Conservation (phyloP, 2,113 vertebrate genomes). For the Thalassoma bifasciatum region DNA sequence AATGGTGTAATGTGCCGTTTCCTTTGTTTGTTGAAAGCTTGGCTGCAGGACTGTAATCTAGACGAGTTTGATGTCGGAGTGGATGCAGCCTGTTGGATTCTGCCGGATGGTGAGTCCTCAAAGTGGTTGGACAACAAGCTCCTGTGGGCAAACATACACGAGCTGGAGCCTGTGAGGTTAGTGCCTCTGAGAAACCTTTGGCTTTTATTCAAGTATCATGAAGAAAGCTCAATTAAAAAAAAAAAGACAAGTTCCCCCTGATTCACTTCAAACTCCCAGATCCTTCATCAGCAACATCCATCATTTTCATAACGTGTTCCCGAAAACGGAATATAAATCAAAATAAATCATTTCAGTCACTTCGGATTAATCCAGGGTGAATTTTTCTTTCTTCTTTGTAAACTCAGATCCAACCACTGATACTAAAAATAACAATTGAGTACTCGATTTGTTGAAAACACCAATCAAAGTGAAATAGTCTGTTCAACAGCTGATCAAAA, state of each 20-base stretch:
- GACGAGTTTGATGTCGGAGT: constrained; percentile 61
- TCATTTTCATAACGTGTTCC: background rate
- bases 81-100: constrained; percentile 60
- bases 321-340: background rate
- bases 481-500: too few relatives aligned
- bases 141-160: constrained; percentile 38
- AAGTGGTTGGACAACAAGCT: constrained; percentile 39
- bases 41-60: constrained; percentile 69
- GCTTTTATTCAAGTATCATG: background rate
- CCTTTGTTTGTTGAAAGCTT: constrained; percentile 82
- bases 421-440: too few relatives aligned
- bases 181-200: background rate
- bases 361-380: too few relatives aligned
- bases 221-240: background rate
- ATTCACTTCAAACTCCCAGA: background rate
- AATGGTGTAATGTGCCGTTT: constrained; percentile 84
- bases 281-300: background rate
- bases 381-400: too few relatives aligned
- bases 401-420: too few relatives aligned
- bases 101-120: constrained; percentile 44
- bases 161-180: background rate
- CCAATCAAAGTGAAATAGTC: too few relatives aligned
- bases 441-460: too few relatives aligned
- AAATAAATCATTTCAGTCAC: too few relatives aligned
- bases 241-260: background rate